Percentiles rank a stretch among this genome's conserved stretches.
These are phyloP conservation scores for Agrilus cyanescens DNA, from an alignment of 2,888 invertebrate genomes.

Conservation along the genomic window DNA sequence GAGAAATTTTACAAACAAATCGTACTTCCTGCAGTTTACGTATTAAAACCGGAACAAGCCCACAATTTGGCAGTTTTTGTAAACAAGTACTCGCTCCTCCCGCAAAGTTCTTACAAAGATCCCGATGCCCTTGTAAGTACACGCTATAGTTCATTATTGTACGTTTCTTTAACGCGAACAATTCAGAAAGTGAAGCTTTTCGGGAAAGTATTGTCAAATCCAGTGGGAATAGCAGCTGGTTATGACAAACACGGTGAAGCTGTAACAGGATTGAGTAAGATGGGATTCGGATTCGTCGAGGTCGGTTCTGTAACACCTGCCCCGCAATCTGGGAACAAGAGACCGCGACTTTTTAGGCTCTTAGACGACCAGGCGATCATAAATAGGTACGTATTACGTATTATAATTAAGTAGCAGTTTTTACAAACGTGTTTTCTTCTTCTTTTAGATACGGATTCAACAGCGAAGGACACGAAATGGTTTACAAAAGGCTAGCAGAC, in stretches of 20 bases:
- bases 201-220: conserved; percentile 66
- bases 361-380: conserved; percentile 78
- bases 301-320: conserved; percentile 91
- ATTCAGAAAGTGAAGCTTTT: conserved; percentile 59
- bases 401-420: conserved; percentile 1
- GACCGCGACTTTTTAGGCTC: conserved; percentile 86
- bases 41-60: conserved; percentile 68
- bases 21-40: conserved; percentile 58
- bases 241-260: conserved; percentile 97
- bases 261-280: conserved; percentile 61
- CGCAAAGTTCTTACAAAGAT: conserved; percentile 47
- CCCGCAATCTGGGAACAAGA: conserved; percentile 86
- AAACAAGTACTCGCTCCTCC: conserved; percentile 65
- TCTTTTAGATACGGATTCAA: conserved; percentile 75
- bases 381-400: conserved; percentile 64
- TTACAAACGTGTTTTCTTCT: neutral
- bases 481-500: conserved; percentile 51
- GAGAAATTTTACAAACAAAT: conserved; percentile 65
- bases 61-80: conserved; percentile 68
- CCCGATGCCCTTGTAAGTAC: conserved; percentile 49
- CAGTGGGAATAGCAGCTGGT: conserved; percentile 95
- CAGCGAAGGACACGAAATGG: conserved; percentile 78
- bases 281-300: conserved; percentile 94
- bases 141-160: no score
- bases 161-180: no score